These are phyloP conservation scores for Trialeurodes vaporariorum DNA, from an alignment of 1,140 invertebrate genomes.

Conservation along the genomic window DNA sequence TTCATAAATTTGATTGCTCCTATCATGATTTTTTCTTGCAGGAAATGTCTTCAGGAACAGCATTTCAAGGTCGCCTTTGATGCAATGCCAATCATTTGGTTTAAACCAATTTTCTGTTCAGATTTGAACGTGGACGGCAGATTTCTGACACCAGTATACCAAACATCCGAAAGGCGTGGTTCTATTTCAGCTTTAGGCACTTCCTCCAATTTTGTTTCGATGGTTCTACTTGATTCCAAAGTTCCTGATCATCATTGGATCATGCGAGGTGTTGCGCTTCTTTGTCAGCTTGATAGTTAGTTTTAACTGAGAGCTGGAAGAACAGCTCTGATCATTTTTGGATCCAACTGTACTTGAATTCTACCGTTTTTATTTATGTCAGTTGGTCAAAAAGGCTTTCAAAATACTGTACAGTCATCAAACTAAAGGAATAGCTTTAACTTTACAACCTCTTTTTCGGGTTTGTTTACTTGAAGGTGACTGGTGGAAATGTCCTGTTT, in stretches of 20 bases:
- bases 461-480: no score
- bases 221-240: constrained; percentile 58
- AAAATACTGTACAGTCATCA: no score
- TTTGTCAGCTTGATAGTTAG: constrained; percentile 68
- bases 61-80: constrained; percentile 71
- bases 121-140: constrained; percentile 36
- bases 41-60: constrained; percentile 55
- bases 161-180: constrained; percentile 72
- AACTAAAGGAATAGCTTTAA: no score
- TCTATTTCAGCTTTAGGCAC: constrained; percentile 78
- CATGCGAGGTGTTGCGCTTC: constrained; percentile 68
- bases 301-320: no score
- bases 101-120: constrained; percentile 33
- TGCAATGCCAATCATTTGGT: constrained; percentile 59
- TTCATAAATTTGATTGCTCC: no score
- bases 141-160: constrained; percentile 76
- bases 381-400: no score
- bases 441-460: no score
- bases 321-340: background rate
- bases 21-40: constrained; percentile 21
- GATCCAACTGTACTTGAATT: no score
- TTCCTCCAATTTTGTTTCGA: constrained; percentile 81
- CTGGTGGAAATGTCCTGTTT: no score
- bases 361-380: no score
- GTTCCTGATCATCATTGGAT: constrained; percentile 68